Conservation (phyloP, 2,113 vertebrate genomes). For the Lanius ludovicianus region DNA sequence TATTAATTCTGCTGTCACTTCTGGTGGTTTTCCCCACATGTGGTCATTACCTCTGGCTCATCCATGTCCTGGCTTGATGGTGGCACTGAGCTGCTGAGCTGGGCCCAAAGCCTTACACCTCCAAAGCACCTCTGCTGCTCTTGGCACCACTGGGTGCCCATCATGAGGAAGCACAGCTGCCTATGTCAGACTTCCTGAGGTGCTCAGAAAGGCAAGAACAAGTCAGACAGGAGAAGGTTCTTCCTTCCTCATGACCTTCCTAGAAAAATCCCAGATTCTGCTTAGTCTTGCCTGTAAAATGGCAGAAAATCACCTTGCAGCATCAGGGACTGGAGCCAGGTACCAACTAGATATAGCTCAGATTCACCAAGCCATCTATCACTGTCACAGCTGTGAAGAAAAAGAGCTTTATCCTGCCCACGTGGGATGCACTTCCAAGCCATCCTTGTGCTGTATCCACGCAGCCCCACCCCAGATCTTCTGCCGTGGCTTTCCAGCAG, state of each 20-base stretch:
- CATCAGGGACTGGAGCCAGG: constrained; percentile 48
- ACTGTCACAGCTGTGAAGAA: constrained; percentile 23
- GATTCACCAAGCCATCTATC: constrained; percentile 32
- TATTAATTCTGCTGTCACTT: constrained; percentile 18
- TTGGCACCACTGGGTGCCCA: not conserved
- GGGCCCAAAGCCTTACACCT: not conserved
- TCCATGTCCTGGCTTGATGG: not conserved
- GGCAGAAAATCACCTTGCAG: constrained; percentile 56
- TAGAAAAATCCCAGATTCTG: not conserved
- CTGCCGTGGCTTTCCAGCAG: not conserved
- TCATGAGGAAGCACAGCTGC: not conserved
- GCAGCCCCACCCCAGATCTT: not conserved
- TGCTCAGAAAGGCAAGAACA: not conserved
- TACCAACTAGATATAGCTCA: constrained; percentile 40
- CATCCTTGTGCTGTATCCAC: not conserved
- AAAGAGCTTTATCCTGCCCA: constrained; percentile 21
- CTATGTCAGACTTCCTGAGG: not conserved
- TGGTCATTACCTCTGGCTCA: not conserved
- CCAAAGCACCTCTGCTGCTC: not conserved
- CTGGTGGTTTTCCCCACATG: not conserved
- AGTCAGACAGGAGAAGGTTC: not conserved
- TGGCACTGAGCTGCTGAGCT: not conserved
- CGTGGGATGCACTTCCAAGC: not conserved
- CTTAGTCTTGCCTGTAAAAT: constrained; percentile 7
- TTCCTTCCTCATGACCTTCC: not conserved